These are phyloP conservation scores for Encarsia formosa DNA, from an alignment of 2,888 invertebrate species.

Conservation along the genomic window DNA sequence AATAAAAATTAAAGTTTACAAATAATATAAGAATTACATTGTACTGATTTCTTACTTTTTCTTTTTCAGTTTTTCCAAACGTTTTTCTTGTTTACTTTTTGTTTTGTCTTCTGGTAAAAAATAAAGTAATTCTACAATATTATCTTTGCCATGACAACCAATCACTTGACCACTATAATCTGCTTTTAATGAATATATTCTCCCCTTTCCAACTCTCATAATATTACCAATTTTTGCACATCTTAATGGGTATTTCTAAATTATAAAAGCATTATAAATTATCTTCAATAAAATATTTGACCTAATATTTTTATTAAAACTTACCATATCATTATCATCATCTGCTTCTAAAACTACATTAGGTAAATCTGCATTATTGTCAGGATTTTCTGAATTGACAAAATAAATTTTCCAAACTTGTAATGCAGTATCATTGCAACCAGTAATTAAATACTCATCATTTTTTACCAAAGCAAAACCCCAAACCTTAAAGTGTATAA, in stretches of 20 bases:
- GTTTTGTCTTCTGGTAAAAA: slow-evolving; percentile 76
- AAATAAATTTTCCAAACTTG: slow-evolving; percentile 76
- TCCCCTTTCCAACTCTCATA: slow-evolving; percentile 72
- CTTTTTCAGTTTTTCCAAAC: slow-evolving; percentile 70
- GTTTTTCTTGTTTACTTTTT: slow-evolving; percentile 65
- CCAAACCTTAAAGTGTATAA: too few species aligned
- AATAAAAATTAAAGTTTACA: neutral
- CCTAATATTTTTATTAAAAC: slow-evolving; percentile 7
- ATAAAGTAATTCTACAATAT: slow-evolving; percentile 75
- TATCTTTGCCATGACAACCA: slow-evolving; percentile 80
- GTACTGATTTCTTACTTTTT: slow-evolving; percentile 43
- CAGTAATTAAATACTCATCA: slow-evolving; percentile 81
- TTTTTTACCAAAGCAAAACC: slow-evolving; percentile 73
- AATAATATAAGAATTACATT: neutral
- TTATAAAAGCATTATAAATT: neutral
- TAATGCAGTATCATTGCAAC: slow-evolving; percentile 78
- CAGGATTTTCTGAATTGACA: slow-evolving; percentile 51
- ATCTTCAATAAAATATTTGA: neutral
- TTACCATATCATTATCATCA: slow-evolving; percentile 25
- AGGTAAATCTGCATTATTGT: neutral
- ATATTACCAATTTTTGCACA: slow-evolving; percentile 78
- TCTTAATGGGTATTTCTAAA: slow-evolving; percentile 61
- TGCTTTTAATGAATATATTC: slow-evolving; percentile 70
- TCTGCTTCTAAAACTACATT: slow-evolving; percentile 15
- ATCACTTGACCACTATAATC: slow-evolving; percentile 72